These are phyloP conservation scores for Poeciliopsis turrubarensis DNA, from an alignment of 2,113 vertebrate genomes.

Conservation along the genomic window DNA sequence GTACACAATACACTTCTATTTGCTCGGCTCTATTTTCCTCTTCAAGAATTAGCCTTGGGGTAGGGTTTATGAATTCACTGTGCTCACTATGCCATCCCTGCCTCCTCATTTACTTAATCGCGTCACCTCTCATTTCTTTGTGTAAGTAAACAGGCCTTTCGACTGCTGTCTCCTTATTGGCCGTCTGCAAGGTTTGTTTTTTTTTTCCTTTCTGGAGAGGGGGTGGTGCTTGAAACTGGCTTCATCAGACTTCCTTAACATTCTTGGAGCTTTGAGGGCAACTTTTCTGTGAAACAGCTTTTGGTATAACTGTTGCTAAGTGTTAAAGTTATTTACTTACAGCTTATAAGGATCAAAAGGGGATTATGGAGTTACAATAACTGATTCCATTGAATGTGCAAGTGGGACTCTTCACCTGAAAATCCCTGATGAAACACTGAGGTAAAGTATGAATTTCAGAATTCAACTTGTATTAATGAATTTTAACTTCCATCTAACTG, in stretches of 20 bases:
- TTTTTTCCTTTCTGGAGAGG: slow-evolving; percentile 65
- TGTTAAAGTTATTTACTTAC: neutral
- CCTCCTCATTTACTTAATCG: slow-evolving; percentile 54
- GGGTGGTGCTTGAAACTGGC: slow-evolving; percentile 80
- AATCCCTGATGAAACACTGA: slow-evolving; percentile 41
- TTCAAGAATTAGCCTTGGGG: slow-evolving; percentile 50
- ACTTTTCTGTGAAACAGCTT: slow-evolving; percentile 40
- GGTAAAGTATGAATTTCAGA: slow-evolving; percentile 61
- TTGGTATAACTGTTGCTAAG: slow-evolving; percentile 14
- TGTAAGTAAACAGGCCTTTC: slow-evolving; percentile 63
- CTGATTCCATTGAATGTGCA: slow-evolving; percentile 32
- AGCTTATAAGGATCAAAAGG: neutral
- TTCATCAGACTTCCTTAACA: slow-evolving; percentile 81
- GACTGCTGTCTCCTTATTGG: slow-evolving; percentile 59
- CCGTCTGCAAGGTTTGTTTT: slow-evolving; percentile 44
- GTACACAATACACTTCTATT: slow-evolving; percentile 59
- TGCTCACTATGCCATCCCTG: slow-evolving; percentile 32
- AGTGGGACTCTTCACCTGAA: slow-evolving; percentile 28
- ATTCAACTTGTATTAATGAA: neutral
- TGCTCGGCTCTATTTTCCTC: slow-evolving; percentile 46
- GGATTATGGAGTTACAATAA: neutral
- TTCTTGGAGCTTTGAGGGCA: slow-evolving; percentile 43
- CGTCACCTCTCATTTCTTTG: slow-evolving; percentile 69
- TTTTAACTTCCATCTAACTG: neutral
- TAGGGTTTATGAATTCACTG: slow-evolving; percentile 31